A percentile compares a stretch with the other conserved stretches of the same genome.
phyloP scores from a whole-genome alignment of 2,888 invertebrate genomes.

The Laothoe populi region DNA sequence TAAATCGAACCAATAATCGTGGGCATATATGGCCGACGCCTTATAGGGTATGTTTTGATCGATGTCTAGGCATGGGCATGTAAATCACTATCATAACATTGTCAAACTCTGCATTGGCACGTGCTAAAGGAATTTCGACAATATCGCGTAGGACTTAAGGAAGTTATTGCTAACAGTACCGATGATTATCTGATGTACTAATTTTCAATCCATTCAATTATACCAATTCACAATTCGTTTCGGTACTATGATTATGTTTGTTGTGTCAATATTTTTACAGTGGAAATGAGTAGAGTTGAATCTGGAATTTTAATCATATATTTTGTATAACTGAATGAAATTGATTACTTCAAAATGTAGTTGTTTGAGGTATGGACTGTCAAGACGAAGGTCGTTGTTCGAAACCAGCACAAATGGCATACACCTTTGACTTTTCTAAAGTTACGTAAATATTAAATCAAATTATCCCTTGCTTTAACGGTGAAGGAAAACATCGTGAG shows the following conservation, averaged over 20 bases:
- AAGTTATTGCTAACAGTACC: slow-evolving; percentile 29
- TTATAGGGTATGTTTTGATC: slow-evolving; percentile 51
- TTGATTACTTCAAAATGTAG: too few species aligned
- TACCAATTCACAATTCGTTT: slow-evolving; percentile 56
- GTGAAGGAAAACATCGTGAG: too few species aligned
- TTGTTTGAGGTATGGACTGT: too few species aligned
- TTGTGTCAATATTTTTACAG: slow-evolving; percentile 25
- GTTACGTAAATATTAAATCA: too few species aligned
- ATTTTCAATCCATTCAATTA: slow-evolving; percentile 61
- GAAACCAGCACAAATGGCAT: too few species aligned
- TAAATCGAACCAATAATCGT: slow-evolving; percentile 32
- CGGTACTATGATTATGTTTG: slow-evolving; percentile 31
- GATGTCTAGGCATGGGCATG: slow-evolving; percentile 51
- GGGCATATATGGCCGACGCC: slow-evolving; percentile 50
- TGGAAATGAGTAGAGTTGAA: background rate
- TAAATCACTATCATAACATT: slow-evolving; percentile 65
- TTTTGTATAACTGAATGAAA: too few species aligned
- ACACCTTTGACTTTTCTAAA: too few species aligned
- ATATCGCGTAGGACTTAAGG: slow-evolving; percentile 26
- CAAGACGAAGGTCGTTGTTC: too few species aligned
- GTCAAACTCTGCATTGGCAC: slow-evolving; percentile 41
- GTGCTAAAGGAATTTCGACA: slow-evolving; percentile 32
- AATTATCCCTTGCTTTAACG: too few species aligned
- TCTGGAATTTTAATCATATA: too few species aligned
- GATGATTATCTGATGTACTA: slow-evolving; percentile 41